Evolutionary conservation across 2,888 invertebrate genomes (phyloP).

Genomic region (Empis stercorea): DNA sequence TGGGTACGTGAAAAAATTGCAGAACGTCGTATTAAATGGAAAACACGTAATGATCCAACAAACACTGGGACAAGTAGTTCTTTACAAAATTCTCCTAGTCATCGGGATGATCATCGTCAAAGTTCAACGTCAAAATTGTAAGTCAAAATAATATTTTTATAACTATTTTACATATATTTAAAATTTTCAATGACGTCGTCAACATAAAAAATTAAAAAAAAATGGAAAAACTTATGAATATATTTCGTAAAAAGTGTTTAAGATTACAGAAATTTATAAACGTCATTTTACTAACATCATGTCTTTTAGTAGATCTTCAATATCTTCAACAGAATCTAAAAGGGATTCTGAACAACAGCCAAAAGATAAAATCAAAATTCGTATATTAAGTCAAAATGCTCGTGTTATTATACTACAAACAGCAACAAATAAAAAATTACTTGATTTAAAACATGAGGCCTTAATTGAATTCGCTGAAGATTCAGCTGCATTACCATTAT

Average conservation of each 20-base stretch:
- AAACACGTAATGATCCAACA: slow-evolving; percentile 26
- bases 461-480: slow-evolving; percentile 30
- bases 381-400: slow-evolving; percentile 30
- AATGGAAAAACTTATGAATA: slow-evolving; percentile 30
- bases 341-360: too few relatives aligned
- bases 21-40: slow-evolving; percentile 33
- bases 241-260: slow-evolving; percentile 25
- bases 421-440: slow-evolving; percentile 22
- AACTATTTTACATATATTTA: too few relatives aligned
- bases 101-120: slow-evolving; percentile 6
- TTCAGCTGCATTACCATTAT: slow-evolving; percentile 26
- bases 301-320: too few relatives aligned
- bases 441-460: slow-evolving; percentile 29
- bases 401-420: slow-evolving; percentile 25
- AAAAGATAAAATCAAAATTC: slow-evolving; percentile 24
- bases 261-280: slow-evolving; percentile 1
- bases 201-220: slow-evolving; percentile 11
- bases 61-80: slow-evolving; percentile 8
- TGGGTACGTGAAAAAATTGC: slow-evolving; percentile 37
- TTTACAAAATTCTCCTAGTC: slow-evolving; percentile 6
- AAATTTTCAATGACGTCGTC: too few relatives aligned
- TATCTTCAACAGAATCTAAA: too few relatives aligned
- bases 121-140: slow-evolving; percentile 21
- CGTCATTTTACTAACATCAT: background rate
- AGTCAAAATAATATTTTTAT: slow-evolving; percentile 8